These are phyloP conservation scores for Ceratina calcarata DNA, from an alignment of 1,140 invertebrate species.

Conservation along the genomic window DNA sequence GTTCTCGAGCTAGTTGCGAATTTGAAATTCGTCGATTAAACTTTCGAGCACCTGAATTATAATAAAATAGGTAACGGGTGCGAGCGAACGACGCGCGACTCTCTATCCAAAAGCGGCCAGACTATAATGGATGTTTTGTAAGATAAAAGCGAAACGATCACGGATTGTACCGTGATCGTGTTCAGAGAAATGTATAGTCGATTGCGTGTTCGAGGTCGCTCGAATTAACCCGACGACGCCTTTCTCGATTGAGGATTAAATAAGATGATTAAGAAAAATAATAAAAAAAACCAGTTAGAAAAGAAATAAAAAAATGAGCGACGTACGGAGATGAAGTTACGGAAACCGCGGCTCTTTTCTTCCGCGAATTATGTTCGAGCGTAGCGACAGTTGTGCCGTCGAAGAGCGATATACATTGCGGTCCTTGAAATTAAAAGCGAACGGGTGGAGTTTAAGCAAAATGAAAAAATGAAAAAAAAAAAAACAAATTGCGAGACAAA, in stretches of 20 bases:
- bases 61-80: too few relatives aligned
- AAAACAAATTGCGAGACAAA: conserved; percentile 38
- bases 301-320: conserved; percentile 55
- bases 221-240: conserved; percentile 51
- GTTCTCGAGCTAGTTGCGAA: conserved; percentile 25
- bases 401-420: conserved; percentile 20
- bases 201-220: conserved; percentile 40
- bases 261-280: conserved; percentile 14
- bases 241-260: conserved; percentile 46
- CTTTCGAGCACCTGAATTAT: conserved; percentile 5
- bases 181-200: conserved; percentile 59
- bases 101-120: conserved; percentile 68
- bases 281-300: conserved; percentile 34
- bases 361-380: conserved; percentile 47
- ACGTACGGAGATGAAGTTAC: conserved; percentile 43
- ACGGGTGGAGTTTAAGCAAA: conserved; percentile 10
- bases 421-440: conserved; percentile 18
- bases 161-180: conserved; percentile 47
- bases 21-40: conserved; percentile 12
- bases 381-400: conserved; percentile 42
- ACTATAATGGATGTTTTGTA: conserved; percentile 79
- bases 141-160: conserved; percentile 68
- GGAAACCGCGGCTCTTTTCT: conserved; percentile 62
- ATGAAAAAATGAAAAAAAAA: conserved; percentile 21
- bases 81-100: conserved; percentile 47